phyloP scores from a whole-genome alignment of 2,113 vertebrate species.

The Acrocephalus arundinaceus region DNA sequence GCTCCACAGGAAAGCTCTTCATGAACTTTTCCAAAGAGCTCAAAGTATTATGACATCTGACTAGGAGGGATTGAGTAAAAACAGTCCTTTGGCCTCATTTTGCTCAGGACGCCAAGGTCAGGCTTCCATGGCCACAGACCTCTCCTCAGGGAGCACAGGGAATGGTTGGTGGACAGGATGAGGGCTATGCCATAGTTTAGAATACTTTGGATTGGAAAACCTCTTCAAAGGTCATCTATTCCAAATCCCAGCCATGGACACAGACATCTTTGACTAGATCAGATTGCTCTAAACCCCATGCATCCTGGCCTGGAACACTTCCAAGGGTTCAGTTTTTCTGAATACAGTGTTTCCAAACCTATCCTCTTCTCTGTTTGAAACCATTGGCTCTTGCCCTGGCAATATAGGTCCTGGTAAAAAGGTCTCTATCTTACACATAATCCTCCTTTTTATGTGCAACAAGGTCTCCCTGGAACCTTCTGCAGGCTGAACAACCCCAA shows the following conservation, averaged over 20 bases:
- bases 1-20: background rate
- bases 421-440: background rate
- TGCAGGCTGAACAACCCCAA: background rate
- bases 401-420: background rate
- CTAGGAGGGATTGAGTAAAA: background rate
- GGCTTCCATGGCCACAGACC: background rate
- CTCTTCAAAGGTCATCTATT: background rate
- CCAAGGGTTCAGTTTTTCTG: background rate
- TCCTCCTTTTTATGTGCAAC: background rate
- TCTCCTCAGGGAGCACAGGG: accelerated
- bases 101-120: accelerated
- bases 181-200: background rate
- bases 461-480: background rate
- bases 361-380: background rate
- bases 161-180: background rate
- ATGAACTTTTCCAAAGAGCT: background rate
- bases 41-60: accelerated
- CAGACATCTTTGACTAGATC: background rate
- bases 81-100: background rate
- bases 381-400: too few species aligned
- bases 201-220: background rate
- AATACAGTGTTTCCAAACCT: accelerated
- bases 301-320: background rate
- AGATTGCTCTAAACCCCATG: background rate
- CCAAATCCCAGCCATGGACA: background rate